Conservation (phyloP, 2,113 vertebrate genomes). For the Solenodon paradoxus region DNA sequence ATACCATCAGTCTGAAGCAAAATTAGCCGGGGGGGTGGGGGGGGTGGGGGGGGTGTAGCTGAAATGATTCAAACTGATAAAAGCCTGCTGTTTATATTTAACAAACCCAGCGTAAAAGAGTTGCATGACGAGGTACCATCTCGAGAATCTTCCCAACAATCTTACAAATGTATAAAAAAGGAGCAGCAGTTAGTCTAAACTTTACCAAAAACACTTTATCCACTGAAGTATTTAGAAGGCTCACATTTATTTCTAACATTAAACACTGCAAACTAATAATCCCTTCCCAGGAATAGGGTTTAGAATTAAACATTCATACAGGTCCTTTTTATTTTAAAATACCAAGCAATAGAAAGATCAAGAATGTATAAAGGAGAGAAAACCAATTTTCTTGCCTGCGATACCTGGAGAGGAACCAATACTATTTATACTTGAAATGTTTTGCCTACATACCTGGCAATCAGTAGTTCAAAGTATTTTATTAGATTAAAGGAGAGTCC, state of each 20-base stretch:
- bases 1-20: background rate
- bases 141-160: background rate
- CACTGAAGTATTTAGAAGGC: background rate
- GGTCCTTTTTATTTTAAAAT: conserved; percentile 6
- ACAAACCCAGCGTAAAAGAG: background rate
- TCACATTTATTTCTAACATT: background rate
- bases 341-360: background rate
- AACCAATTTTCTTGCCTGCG: background rate
- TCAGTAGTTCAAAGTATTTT: background rate
- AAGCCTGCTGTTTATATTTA: background rate
- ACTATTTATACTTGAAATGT: background rate
- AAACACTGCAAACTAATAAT: background rate
- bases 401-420: background rate
- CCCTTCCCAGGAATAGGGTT: background rate
- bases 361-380: background rate
- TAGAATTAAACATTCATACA: background rate
- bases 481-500: background rate
- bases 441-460: background rate
- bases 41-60: too few relatives aligned
- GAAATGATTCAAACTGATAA: background rate
- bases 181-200: background rate
- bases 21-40: too few relatives aligned
- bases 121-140: background rate
- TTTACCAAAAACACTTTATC: too few relatives aligned
- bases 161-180: background rate